phyloP scores from a whole-genome alignment of 2,888 invertebrate species.

The Osmoderma eremita region DNA sequence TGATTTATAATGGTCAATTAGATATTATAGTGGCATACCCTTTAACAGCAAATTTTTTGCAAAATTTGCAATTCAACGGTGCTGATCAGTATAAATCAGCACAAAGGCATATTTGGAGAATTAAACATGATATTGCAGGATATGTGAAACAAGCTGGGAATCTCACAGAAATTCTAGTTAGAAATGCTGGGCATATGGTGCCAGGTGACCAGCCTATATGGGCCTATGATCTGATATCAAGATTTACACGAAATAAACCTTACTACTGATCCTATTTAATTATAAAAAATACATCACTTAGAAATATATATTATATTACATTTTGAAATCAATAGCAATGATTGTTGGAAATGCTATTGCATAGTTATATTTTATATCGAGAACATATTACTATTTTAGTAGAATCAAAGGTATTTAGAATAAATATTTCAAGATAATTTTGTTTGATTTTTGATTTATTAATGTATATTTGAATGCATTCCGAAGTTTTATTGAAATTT shows the following conservation, averaged over 20 bases:
- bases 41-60: constrained; percentile 81
- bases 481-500: constrained; percentile 3
- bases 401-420: not conserved
- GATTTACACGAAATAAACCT: constrained; percentile 67
- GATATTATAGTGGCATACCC: constrained; percentile 93
- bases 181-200: constrained; percentile 86
- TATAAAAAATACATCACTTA: no score
- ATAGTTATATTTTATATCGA: constrained; percentile 1
- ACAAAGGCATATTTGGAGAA: constrained; percentile 75
- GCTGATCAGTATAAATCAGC: constrained; percentile 74
- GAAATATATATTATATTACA: no score
- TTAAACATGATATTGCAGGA: constrained; percentile 76
- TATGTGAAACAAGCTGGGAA: constrained; percentile 78
- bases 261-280: constrained; percentile 51
- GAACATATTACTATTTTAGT: not conserved
- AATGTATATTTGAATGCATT: not conserved
- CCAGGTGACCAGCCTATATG: constrained; percentile 82
- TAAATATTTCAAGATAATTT: not conserved
- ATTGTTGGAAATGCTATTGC: no score
- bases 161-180: constrained; percentile 77
- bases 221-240: constrained; percentile 77
- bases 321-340: no score
- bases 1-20: constrained; percentile 90
- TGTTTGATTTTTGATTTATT: not conserved
- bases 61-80: constrained; percentile 75